Conservation (phyloP, 2,888 invertebrate genomes). For the Rotaria macrura region DNA sequence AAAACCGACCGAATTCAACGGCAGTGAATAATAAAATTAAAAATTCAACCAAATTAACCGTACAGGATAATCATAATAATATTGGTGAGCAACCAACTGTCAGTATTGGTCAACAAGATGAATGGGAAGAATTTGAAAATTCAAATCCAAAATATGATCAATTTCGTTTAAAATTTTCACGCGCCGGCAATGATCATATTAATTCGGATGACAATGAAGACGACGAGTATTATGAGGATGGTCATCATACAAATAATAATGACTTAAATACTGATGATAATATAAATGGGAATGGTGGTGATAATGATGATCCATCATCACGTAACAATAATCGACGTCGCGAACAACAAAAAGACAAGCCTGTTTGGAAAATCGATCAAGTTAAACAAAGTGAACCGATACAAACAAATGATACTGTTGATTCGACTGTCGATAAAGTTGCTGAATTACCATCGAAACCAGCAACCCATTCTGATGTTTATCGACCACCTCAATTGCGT, state of each 20-base stretch:
- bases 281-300: neutral
- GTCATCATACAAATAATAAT: neutral
- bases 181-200: neutral
- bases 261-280: neutral
- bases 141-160: neutral
- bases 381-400: neutral
- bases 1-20: neutral
- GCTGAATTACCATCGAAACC: neutral
- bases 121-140: conserved; percentile 15
- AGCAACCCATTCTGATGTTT: neutral
- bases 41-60: neutral
- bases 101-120: neutral
- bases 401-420: neutral
- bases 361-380: neutral
- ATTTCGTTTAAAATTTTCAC: neutral
- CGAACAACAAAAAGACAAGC: neutral
- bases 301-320: neutral
- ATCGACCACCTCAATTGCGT: neutral
- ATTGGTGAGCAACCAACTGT: neutral
- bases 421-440: neutral
- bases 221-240: neutral
- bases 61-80: neutral
- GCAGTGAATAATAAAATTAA: neutral
- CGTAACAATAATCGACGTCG: neutral
- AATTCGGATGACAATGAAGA: neutral